phyloP scores from a whole-genome alignment of 2,113 vertebrate species.

The Dicentrarchus labrax region DNA sequence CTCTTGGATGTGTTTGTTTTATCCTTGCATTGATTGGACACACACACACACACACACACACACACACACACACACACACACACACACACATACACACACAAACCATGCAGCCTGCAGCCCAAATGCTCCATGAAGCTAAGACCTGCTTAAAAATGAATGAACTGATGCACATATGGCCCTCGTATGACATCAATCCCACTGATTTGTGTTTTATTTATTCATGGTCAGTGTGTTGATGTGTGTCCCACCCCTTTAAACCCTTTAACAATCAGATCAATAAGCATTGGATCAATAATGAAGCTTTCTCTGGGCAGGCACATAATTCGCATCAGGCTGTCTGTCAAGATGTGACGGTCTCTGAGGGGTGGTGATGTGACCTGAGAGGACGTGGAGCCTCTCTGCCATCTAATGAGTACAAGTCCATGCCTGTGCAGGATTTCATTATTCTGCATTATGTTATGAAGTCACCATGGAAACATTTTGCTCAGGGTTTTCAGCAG shows the following conservation, averaged over 20 bases:
- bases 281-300: slow-evolving; percentile 68
- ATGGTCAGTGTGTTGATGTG: slow-evolving; percentile 54
- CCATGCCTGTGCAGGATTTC: slow-evolving; percentile 37
- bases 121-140: slow-evolving; percentile 37
- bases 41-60: slow-evolving; percentile 29
- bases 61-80: slow-evolving; percentile 30
- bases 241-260: slow-evolving; percentile 51
- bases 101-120: slow-evolving; percentile 34
- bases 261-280: slow-evolving; percentile 74
- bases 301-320: slow-evolving; percentile 42
- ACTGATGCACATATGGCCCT: slow-evolving; percentile 62
- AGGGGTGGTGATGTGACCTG: slow-evolving; percentile 11
- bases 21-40: slow-evolving; percentile 71
- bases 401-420: slow-evolving; percentile 7
- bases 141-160: slow-evolving; percentile 59
- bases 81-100: slow-evolving; percentile 32
- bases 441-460: slow-evolving; percentile 32
- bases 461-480: slow-evolving; percentile 30
- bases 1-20: slow-evolving; percentile 75
- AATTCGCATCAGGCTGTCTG: slow-evolving; percentile 62
- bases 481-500: slow-evolving; percentile 45
- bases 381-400: slow-evolving; percentile 20
- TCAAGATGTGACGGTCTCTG: slow-evolving; percentile 46
- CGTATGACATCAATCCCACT: slow-evolving; percentile 37
- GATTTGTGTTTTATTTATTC: slow-evolving; percentile 70